Conservation (phyloP, 2,113 vertebrate genomes). For the Sinocyclocheilus anshuiensis region DNA sequence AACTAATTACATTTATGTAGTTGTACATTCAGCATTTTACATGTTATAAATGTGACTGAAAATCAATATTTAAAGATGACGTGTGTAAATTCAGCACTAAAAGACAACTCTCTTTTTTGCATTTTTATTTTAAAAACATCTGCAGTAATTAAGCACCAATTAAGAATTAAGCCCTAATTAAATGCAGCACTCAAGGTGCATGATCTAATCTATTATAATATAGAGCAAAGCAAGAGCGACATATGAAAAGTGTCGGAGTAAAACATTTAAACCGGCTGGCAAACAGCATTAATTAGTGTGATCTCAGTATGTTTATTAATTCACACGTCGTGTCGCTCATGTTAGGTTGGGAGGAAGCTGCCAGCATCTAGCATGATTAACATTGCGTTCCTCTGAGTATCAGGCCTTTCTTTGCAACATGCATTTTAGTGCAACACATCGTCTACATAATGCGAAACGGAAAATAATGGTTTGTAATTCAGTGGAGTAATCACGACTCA, state of each 20-base stretch:
- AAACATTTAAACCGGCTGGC: too few species aligned
- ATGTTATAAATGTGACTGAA: too few species aligned
- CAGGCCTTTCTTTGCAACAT: neutral
- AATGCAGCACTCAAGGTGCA: neutral
- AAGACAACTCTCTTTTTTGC: too few species aligned
- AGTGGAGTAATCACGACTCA: slow-evolving; percentile 90
- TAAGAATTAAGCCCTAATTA: too few species aligned
- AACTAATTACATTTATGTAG: too few species aligned
- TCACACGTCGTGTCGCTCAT: neutral
- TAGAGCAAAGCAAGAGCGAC: too few species aligned
- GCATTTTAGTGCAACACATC: neutral
- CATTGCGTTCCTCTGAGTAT: neutral
- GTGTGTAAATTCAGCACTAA: too few species aligned
- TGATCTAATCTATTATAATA: neutral
- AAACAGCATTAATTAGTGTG: slow-evolving; percentile 13
- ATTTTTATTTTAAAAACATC: neutral
- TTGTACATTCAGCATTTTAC: too few species aligned
- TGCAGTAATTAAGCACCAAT: neutral
- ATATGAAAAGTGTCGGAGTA: too few species aligned
- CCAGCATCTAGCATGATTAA: neutral
- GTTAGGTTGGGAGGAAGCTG: neutral
- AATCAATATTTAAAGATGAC: too few species aligned
- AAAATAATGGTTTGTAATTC: slow-evolving; percentile 88
- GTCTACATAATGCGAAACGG: slow-evolving; percentile 52
- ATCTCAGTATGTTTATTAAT: slow-evolving; percentile 3